Evolutionary conservation across 2,888 invertebrate species (phyloP).

Genomic region (Ichneumon xanthorius): DNA sequence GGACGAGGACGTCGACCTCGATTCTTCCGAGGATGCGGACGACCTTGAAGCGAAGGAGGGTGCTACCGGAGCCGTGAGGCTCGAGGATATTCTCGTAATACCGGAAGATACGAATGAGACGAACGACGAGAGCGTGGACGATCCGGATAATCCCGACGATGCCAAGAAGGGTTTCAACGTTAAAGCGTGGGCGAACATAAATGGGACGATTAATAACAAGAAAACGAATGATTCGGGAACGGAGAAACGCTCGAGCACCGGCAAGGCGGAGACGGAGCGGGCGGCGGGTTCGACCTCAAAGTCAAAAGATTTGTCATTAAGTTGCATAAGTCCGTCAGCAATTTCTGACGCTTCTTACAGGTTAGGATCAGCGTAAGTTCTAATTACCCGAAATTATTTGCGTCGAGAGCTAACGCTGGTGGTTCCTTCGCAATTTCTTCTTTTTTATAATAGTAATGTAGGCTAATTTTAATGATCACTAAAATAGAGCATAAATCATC

Average conservation of each 20-base stretch:
- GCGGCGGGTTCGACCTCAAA: slow-evolving; percentile 55
- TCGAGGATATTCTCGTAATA: slow-evolving; percentile 78
- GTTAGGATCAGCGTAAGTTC: slow-evolving; percentile 82
- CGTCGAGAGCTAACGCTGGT: slow-evolving; percentile 50
- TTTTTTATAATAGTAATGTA: slow-evolving; percentile 1
- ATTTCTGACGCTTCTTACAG: slow-evolving; percentile 78
- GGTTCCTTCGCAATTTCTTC: slow-evolving; percentile 26
- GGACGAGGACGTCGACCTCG: slow-evolving; percentile 69
- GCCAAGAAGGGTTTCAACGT: slow-evolving; percentile 41
- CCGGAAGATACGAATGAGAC: slow-evolving; percentile 68
- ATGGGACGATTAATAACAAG: slow-evolving; percentile 51
- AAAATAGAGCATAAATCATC: not conserved
- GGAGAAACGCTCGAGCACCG: slow-evolving; percentile 32
- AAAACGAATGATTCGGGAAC: slow-evolving; percentile 36
- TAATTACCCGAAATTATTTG: slow-evolving; percentile 70
- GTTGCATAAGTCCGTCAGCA: slow-evolving; percentile 78
- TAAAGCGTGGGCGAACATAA: slow-evolving; percentile 28
- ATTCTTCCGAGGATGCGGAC: slow-evolving; percentile 65
- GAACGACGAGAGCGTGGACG: slow-evolving; percentile 48
- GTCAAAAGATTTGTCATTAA: slow-evolving; percentile 78
- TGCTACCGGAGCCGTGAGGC: slow-evolving; percentile 71
- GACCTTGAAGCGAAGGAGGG: slow-evolving; percentile 65
- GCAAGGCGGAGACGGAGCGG: not conserved
- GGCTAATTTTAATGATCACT: not conserved
- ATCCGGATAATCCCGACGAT: slow-evolving; percentile 25